Percentiles rank a stretch among this genome's conserved stretches.
Conservation (phyloP, 2,113 vertebrate species). For the Eonycteris spelaea region DNA sequence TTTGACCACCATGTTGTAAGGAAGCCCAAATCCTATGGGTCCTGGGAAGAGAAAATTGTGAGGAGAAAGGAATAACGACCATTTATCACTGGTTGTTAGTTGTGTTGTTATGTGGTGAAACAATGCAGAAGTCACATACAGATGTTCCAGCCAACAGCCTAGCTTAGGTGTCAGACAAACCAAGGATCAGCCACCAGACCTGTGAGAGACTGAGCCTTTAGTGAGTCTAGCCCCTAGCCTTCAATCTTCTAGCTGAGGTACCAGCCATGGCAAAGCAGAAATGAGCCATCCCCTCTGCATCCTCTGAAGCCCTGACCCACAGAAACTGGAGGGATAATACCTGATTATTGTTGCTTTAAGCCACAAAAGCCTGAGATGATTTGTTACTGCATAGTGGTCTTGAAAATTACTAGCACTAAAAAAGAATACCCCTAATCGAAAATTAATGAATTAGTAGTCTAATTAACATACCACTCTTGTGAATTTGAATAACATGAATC, state of each 20-base stretch:
- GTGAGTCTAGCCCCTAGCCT: neutral
- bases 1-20: neutral
- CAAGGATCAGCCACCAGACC: neutral
- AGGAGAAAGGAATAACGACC: too few relatives aligned
- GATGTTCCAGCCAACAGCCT: neutral
- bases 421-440: neutral
- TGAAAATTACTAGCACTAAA: neutral
- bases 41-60: too few relatives aligned
- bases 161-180: neutral
- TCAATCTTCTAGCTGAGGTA: neutral
- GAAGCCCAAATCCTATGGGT: neutral
- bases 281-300: neutral
- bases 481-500: neutral
- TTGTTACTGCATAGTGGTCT: neutral
- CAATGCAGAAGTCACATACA: neutral
- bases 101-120: too few relatives aligned
- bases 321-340: neutral
- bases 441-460: neutral
- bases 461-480: neutral
- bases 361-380: neutral
- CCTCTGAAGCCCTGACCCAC: neutral
- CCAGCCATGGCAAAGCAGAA: neutral
- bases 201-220: neutral
- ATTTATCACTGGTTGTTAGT: too few relatives aligned
- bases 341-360: neutral